Base-by-base conservation (phyloP, 2,113 vertebrate genomes). In the Sinocyclocheilus grahami region DNA sequence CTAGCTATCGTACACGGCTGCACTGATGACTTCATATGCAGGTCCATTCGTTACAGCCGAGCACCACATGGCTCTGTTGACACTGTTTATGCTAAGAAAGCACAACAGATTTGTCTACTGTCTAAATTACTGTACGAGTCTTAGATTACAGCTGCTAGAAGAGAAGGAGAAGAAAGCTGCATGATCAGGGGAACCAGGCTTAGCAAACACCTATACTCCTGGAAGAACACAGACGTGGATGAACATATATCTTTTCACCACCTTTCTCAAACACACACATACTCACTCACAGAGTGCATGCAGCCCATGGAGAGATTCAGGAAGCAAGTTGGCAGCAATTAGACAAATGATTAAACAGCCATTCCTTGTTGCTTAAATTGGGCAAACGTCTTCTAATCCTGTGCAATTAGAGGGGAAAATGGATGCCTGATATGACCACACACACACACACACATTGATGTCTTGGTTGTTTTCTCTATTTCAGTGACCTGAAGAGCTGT, bases 341-440 rank as follows among this genome's bases (percentile, higher is more conserved):
- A 89, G 88, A 81, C 77, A 86, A 91, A 92, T 89, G 46, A 90
- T 89, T 90, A 78, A 86, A 83, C 84, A 69, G 85, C 87, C 55
- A 77, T 79, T 71, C 91, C 84, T 85, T 87, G 78, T 58, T 81
- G 89, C 89, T 91, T 88, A 93, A 90, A 93, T 91, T 90, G 89
- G 85, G 65, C 85, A 90, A 91, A 92, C 92, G 86, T 88, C 78
- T 86, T 84, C 86, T 88, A 89, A 93, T 91, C 92, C 87, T 78
- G 75, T 71, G 87, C 86, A 89, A 85, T 91, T 89, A 89, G 58
- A 72, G 87, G 86, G 78, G 87, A 81, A 90, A 93, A 91, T 89
- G 58, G 76, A 90, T 65, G 27, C 53, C 76, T 80, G 62, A 71
- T 71, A 82, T 88, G 63, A 30, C 33, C 81, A 87, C 75, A 87